Conservation (phyloP, 2,888 invertebrate species). For the Drosophila nigritarsus region DNA sequence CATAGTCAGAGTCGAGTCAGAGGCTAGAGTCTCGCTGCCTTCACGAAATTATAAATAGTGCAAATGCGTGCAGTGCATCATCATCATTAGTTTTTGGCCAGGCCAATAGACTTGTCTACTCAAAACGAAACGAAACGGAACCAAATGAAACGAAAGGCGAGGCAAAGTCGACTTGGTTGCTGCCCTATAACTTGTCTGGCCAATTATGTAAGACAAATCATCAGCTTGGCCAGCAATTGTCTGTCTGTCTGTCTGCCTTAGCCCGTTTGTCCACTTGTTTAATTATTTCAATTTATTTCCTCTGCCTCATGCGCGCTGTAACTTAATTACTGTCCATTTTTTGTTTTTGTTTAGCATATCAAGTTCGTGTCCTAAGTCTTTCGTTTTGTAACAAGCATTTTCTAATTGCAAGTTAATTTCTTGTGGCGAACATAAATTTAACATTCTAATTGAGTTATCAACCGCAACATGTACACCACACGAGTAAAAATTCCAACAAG, state of each 20-base stretch:
- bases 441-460: conserved; percentile 83
- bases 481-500: conserved; percentile 56
- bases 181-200: conserved; percentile 61
- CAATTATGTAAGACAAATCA: conserved; percentile 61
- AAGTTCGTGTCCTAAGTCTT: conserved; percentile 76
- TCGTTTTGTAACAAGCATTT: conserved; percentile 66
- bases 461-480: conserved; percentile 78
- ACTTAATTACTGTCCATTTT: conserved; percentile 44
- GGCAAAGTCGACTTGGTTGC: conserved; percentile 18
- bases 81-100: conserved; percentile 81
- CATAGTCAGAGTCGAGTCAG: background rate
- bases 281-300: conserved; percentile 76
- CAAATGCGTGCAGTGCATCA: conserved; percentile 81
- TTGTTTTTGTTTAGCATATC: conserved; percentile 39
- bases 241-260: conserved; percentile 14
- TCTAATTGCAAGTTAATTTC: conserved; percentile 83
- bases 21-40: conserved; percentile 42
- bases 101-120: conserved; percentile 73
- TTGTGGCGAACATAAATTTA: conserved; percentile 82
- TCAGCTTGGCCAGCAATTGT: conserved; percentile 33
- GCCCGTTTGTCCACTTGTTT: conserved; percentile 55
- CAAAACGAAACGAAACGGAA: conserved; percentile 21
- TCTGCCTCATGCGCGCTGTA: conserved; percentile 13
- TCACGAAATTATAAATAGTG: conserved; percentile 80
- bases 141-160: conserved; percentile 5